A percentile compares a stretch with the other conserved stretches of the same genome.
These are phyloP conservation scores for Rhagonycha lutea DNA, from an alignment of 2,888 invertebrate genomes.

Conservation along the genomic window DNA sequence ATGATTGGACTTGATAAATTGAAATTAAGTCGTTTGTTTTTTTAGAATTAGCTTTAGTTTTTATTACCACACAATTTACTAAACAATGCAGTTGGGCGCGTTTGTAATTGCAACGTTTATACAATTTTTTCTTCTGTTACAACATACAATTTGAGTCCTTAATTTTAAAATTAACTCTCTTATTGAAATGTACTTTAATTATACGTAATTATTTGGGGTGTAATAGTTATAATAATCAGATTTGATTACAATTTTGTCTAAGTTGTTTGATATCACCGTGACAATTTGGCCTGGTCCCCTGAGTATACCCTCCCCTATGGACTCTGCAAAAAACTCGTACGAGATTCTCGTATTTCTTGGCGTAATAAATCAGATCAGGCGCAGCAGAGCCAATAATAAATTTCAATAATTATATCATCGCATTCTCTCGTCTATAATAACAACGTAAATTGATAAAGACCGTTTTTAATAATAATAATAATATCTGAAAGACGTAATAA, in stretches of 20 bases:
- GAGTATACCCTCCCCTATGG: conserved; percentile 53
- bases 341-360: conserved; percentile 20
- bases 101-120: conserved; percentile 33
- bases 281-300: conserved; percentile 60
- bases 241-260: conserved; percentile 55
- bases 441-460: conserved; percentile 34
- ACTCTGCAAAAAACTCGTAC: conserved; percentile 15
- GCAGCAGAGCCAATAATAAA: conserved; percentile 17
- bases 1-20: conserved; percentile 27
- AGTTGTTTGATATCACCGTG: conserved; percentile 57
- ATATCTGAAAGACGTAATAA: conserved; percentile 40
- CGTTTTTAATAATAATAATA: conserved; percentile 27
- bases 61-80: conserved; percentile 6
- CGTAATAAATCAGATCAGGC: conserved; percentile 23
- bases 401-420: background rate
- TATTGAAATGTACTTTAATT: conserved; percentile 52
- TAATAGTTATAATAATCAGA: conserved; percentile 42
- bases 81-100: conserved; percentile 48
- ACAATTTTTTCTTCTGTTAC: conserved; percentile 26
- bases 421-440: background rate
- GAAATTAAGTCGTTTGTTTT: conserved; percentile 31
- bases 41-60: conserved; percentile 43
- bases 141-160: conserved; percentile 54
- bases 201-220: conserved; percentile 48
- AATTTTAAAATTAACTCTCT: conserved; percentile 43